Conservation (phyloP, 2,888 invertebrate species). For the Tachystola acroxantha region DNA sequence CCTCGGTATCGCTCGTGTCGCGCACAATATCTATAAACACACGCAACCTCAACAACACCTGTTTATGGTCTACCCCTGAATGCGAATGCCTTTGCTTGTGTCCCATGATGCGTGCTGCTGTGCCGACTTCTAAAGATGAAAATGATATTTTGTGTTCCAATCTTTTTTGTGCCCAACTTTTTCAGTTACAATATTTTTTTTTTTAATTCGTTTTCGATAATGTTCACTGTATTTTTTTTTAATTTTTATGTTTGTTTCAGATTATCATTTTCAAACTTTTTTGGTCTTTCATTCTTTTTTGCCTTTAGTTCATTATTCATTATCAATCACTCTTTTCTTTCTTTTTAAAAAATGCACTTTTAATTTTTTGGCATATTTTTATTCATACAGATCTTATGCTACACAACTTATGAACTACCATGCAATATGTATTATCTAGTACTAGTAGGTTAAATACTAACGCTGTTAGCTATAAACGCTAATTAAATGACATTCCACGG, state of each 20-base stretch:
- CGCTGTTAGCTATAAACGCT: no score
- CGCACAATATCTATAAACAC: slow-evolving; percentile 72
- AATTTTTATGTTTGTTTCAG: slow-evolving; percentile 12
- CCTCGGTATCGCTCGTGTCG: slow-evolving; percentile 74
- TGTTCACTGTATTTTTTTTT: slow-evolving; percentile 14
- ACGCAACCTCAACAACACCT: slow-evolving; percentile 12
- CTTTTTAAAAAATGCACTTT: slow-evolving; percentile 3
- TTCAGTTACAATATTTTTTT: slow-evolving; percentile 15
- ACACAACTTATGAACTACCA: no score
- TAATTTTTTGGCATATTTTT: background rate
- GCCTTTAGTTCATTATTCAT: slow-evolving; percentile 6
- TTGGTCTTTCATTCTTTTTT: slow-evolving; percentile 6
- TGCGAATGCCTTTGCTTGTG: background rate
- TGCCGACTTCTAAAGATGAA: slow-evolving; percentile 7
- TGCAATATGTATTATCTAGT: no score
- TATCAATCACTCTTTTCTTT: slow-evolving; percentile 3
- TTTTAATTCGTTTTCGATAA: slow-evolving; percentile 16
- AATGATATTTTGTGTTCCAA: slow-evolving; percentile 12
- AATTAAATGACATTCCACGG: no score
- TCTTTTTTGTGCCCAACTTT: slow-evolving; percentile 18
- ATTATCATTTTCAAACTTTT: slow-evolving; percentile 11
- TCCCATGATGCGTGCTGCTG: background rate
- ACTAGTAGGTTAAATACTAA: no score
- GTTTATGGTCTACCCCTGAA: slow-evolving; percentile 6
- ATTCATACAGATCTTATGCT: background rate